Conservation (phyloP, 92 coral and sea anemone species). For the Plumapathes pennacea region DNA sequence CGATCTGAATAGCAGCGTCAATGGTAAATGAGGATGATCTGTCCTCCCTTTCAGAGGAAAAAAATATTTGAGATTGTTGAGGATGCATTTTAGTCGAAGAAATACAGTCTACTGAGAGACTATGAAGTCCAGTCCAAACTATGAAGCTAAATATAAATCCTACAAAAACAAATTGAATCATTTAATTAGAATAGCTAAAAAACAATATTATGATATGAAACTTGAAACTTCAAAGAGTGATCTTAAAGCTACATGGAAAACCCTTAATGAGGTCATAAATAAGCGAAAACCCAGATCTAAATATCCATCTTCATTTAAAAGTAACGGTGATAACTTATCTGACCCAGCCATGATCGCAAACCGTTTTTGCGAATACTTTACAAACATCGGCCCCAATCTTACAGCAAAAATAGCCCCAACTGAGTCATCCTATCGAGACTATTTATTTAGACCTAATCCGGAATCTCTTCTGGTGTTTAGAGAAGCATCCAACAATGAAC, state of each 20-base stretch:
- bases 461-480: constrained; percentile 4
- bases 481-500: background rate
- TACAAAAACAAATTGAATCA: constrained; percentile 39
- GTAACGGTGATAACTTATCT: constrained; percentile 1
- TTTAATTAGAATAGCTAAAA: constrained; percentile 39
- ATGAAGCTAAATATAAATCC: constrained; percentile 23
- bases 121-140: too few relatives aligned
- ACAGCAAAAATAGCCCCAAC: constrained; percentile 20
- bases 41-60: too few relatives aligned
- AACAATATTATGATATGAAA: constrained; percentile 31
- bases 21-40: too few relatives aligned
- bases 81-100: too few relatives aligned
- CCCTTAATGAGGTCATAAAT: constrained; percentile 37
- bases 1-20: too few relatives aligned
- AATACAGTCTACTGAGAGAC: too few relatives aligned
- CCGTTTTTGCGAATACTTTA: constrained; percentile 14
- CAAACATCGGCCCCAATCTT: constrained; percentile 19
- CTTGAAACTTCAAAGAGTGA: constrained; percentile 40
- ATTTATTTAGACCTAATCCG: background rate
- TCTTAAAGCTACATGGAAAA: constrained; percentile 54
- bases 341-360: constrained; percentile 31
- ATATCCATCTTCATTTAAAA: constrained; percentile 6
- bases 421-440: background rate
- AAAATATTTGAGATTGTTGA: too few relatives aligned
- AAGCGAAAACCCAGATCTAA: background rate